Evolutionary conservation across 2,797 vertebrate genomes (phyloP), one percentile per base, ranked within the genome.

Genomic region (Spea hammondii): DNA sequence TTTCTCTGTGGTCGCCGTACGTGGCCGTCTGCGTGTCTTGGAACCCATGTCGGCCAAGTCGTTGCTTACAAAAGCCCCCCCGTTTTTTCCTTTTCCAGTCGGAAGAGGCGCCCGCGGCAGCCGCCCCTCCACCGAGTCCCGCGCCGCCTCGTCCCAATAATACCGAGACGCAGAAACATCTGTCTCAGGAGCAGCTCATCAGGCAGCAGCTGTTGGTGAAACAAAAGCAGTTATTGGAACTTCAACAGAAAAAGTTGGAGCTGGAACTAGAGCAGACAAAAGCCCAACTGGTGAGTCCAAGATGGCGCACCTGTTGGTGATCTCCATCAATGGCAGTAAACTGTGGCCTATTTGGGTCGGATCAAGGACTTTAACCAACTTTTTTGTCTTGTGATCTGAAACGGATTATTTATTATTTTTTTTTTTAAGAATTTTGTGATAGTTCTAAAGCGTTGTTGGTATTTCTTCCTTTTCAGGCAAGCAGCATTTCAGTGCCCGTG

Each of bases 241-340:
- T 99, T 77, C 98, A 99, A 86, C 98, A 99, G 91, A 99, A 99
- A 90, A 99, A 99, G 85, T 94, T 99, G 72, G 98, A 99, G 83
- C 92, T 99, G 90, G 98, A 99, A 88, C 91, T 99, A 88, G 97
- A 99, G 86, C 97, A 99, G 89, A 98, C 98, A 84, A 99, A 98
- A 89, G 97, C 97, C 49, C 97, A 99, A 86, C 86, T 99, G 95
- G 97, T 99, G 86, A 95, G 95, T 94, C 32, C 32, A 32, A 32
- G 32, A 32, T 32, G 32, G 32, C 14, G 55, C 3, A 4, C 14
- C 55, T n/a, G 32, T 32, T 2, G 32, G 32, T 2, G 32, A 32
- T 32, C 32, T 32, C 32, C 32, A 32, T 32, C 32, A 32, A 32
- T 32, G 32, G 32, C 32, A 32, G 32, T 32, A 32, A 32, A 32